A percentile compares a stretch with the other conserved stretches of the same genome.
These are phyloP conservation scores for Eueides isabella DNA, from an alignment of 1,140 invertebrate species.

Conservation along the genomic window DNA sequence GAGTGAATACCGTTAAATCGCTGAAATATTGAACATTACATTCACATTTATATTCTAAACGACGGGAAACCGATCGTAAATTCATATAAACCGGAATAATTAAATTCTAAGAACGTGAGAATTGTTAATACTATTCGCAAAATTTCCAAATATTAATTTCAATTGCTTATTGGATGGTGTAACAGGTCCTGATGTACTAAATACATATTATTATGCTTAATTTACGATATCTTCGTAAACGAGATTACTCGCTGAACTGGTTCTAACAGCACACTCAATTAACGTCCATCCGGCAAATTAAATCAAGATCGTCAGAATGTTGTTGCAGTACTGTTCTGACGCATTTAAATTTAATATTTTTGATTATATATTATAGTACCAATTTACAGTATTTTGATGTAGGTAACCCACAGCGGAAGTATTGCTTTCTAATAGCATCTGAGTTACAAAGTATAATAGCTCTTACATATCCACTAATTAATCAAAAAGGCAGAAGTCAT, in stretches of 20 bases:
- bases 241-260: conserved; percentile 29
- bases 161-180: conserved; percentile 29
- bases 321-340: conserved; percentile 45
- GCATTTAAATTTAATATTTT: conserved; percentile 25
- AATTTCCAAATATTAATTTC: conserved; percentile 27
- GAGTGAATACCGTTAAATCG: conserved; percentile 25
- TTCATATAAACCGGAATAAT: conserved; percentile 34
- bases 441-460: conserved; percentile 5
- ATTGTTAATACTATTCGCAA: conserved; percentile 33
- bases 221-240: conserved; percentile 44
- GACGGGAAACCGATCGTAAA: conserved; percentile 38
- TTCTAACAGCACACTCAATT: conserved; percentile 47
- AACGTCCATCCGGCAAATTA: conserved; percentile 54
- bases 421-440: conserved; percentile 4
- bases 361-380: not conserved
- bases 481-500: conserved; percentile 62
- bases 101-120: conserved; percentile 42
- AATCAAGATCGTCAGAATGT: conserved; percentile 42
- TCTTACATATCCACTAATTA: conserved; percentile 26
- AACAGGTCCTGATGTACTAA: conserved; percentile 36
- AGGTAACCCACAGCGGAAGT: not conserved
- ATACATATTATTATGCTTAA: conserved; percentile 47
- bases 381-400: not conserved
- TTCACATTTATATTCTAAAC: conserved; percentile 29
- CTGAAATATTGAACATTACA: conserved; percentile 21